Evolutionary conservation across 2,888 invertebrate genomes (phyloP), one percentile per base, ranked within the genome.

Genomic region (Pinctada fucata): DNA sequence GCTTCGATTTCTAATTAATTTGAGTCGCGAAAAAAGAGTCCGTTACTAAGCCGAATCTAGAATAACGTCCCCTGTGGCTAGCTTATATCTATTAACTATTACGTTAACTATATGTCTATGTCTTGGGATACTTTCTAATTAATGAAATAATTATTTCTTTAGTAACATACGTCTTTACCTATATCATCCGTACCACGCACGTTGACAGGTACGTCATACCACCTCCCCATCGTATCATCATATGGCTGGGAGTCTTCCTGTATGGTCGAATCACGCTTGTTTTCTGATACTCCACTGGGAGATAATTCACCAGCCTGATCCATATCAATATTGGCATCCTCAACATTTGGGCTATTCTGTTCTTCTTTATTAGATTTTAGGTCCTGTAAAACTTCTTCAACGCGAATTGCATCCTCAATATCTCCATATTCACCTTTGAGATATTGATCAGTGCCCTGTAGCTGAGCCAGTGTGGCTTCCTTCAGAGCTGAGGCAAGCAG

Each of bases 401-500:
- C 82, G 52, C 83, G 77, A 3, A 85, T 84, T 3, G 86, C 86
- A 67, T 83, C 84, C 8, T 80, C 76, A 47, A 86, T 86, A 58
- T 86, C 84, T 16, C 77, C 66, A 58, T 84, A 86, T 66, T 86
- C 86, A 6, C 79, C 78, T 16, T 68, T 49, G 2, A 85, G 78
- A 75, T 81, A 83, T 5, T 70, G 67, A 49, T 83, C 85, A 3
- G 79, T 78, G 3, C 79, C 86, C n/a, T 85, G 79, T 45, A 84
- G 67, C 70, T 89, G 89, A 8, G 86, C 83, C 5, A 88, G 72
- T 1, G 89, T 88, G 0, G 89, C 88, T 66, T 85, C 85, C 72
- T 88, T 87, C 16, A 90, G 72, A 6, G 88, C 88, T 51, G 86
- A 84, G 4, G 89, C 87, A 10, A 90, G 80, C 48, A 81, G 84